Conservation (phyloP, 2,888 invertebrate species). For the Sepiola atlantica region DNA sequence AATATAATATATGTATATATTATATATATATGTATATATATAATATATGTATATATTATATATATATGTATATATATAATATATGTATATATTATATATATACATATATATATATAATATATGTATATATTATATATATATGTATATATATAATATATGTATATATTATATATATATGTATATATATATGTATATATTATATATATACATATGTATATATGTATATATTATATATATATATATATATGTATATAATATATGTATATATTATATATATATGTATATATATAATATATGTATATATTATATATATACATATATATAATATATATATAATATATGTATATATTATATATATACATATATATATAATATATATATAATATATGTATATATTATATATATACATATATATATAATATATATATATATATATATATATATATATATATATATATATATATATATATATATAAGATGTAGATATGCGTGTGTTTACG, state of each 20-base stretch:
- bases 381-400: conserved; percentile 39
- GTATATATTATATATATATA: not conserved
- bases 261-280: too few species aligned
- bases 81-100: too few species aligned
- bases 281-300: too few species aligned
- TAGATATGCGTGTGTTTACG: conserved; percentile 33
- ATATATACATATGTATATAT: conserved; percentile 38
- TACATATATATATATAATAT: not conserved
- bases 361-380: conserved; percentile 7
- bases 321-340: conserved; percentile 40
- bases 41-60: too few species aligned
- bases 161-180: not conserved
- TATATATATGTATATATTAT: conserved; percentile 40
- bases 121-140: conserved; percentile 33
- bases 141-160: not conserved
- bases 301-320: not conserved
- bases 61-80: too few species aligned
- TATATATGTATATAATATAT: not conserved
- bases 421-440: conserved; percentile 48
- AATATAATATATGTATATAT: too few species aligned
- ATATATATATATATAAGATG: conserved; percentile 33
- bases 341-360: conserved; percentile 46
- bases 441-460: conserved; percentile 44
- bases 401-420: not conserved
- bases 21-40: too few species aligned